A percentile compares a stretch with the other conserved stretches of the same genome.
phyloP scores from a whole-genome alignment of 2,888 invertebrate genomes.

The Drosophila mimica region DNA sequence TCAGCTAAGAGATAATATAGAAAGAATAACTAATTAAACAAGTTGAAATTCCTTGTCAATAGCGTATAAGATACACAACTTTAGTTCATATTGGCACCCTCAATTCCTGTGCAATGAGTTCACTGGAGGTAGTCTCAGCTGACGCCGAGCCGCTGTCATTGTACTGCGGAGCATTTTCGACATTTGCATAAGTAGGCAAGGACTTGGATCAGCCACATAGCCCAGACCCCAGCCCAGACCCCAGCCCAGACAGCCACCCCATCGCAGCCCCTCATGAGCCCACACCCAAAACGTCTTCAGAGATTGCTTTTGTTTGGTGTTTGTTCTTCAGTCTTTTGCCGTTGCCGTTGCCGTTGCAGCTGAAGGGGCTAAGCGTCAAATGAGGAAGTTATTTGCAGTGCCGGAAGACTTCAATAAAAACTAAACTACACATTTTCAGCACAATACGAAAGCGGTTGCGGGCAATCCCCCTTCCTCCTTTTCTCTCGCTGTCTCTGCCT shows the following conservation, averaged over 20 bases:
- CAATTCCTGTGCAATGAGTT: neutral
- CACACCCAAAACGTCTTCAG: conserved; percentile 18
- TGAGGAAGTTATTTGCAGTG: conserved; percentile 62
- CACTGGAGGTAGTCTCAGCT: conserved; percentile 14
- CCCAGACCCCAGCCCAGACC: conserved; percentile 7
- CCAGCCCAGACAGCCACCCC: neutral
- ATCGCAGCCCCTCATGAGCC: neutral
- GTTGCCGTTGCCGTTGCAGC: conserved; percentile 28
- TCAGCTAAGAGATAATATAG: neutral
- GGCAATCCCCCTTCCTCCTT: neutral
- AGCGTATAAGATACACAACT: neutral
- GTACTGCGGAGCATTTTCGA: conserved; percentile 71
- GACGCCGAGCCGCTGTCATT: conserved; percentile 54
- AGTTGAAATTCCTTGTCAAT: conserved; percentile 3
- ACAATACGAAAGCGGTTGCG: conserved; percentile 36
- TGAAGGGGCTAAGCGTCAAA: conserved; percentile 49
- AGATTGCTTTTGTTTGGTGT: conserved; percentile 50
- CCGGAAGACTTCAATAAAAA: conserved; percentile 60
- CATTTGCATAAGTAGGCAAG: conserved; percentile 69
- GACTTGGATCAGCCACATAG: conserved; percentile 30
- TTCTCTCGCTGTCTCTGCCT: conserved; percentile 8
- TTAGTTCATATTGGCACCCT: neutral
- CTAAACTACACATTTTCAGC: conserved; percentile 60
- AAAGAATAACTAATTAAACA: conserved; percentile 4
- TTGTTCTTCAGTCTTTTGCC: conserved; percentile 33